Conservation (phyloP, 2,797 vertebrate species). For the Cottoperca gobio region DNA sequence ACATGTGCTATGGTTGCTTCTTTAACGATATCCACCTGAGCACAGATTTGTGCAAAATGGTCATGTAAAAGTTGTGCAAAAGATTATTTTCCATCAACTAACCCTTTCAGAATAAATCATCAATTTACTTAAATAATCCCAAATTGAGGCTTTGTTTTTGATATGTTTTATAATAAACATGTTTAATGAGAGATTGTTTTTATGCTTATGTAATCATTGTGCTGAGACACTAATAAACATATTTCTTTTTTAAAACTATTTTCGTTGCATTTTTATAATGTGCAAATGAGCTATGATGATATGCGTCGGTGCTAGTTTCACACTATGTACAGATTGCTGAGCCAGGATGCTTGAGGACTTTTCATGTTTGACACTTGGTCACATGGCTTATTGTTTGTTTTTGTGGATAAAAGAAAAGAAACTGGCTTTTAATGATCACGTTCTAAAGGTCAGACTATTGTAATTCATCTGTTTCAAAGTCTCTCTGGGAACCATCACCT, state of each 20-base stretch:
- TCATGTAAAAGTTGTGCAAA: constrained; percentile 34
- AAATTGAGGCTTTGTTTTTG: constrained; percentile 46
- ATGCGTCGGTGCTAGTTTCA: neutral
- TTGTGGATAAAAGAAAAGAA: neutral
- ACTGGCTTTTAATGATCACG: constrained; percentile 8
- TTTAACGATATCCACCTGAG: neutral
- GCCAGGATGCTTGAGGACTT: neutral
- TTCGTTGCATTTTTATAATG: neutral
- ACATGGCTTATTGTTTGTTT: neutral
- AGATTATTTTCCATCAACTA: neutral
- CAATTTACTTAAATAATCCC: constrained; percentile 26
- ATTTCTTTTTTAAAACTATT: constrained; percentile 24
- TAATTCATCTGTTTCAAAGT: constrained; percentile 8
- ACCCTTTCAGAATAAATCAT: constrained; percentile 29
- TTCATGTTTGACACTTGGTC: neutral
- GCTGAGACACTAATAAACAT: constrained; percentile 75
- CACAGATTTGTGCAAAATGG: constrained; percentile 9
- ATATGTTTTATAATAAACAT: constrained; percentile 58
- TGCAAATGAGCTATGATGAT: neutral
- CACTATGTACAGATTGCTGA: neutral
- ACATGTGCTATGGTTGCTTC: neutral
- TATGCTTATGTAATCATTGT: constrained; percentile 58
- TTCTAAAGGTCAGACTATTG: constrained; percentile 11
- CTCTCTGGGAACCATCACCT: too few species aligned
- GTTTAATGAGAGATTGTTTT: constrained; percentile 41